Base-by-base conservation (phyloP, 2,888 invertebrate species). In the Venusia cambrica region DNA sequence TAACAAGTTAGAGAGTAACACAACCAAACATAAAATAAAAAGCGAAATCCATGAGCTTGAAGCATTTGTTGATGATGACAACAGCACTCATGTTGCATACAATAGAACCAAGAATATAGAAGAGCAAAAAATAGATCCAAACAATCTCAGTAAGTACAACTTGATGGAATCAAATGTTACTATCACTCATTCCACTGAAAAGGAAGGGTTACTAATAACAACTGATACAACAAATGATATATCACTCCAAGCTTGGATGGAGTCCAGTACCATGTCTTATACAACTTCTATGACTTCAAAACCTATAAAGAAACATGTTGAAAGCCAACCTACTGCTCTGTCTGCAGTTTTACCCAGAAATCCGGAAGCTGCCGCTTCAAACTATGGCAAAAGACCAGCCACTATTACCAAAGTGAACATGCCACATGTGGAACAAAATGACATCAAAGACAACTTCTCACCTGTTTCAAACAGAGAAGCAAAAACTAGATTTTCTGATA, bases 291-390 rank as follows among this genome's bases (percentile, higher is more conserved):
- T 70, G 2, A 73, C 73, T 32, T 54, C 72, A 18, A 78, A 73
- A 42, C 67, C 73, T 40, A 68, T 64, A 18, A 76, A 70, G 38
- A 77, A 79, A 45, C 70, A 74, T 44, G 61, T 74, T 43, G 76
- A 78, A 16, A 67, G 53, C 44, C 74, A 63, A 44, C 74, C 87
- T 22, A 84, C 88, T 56, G 89, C 92, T 9, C 66, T 92, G 8
- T 91, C 92, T 10, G 90, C 92, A 9, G 74, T 92, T 12, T 63
- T 92, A 25, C 92, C 92, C 14, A 91, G 89, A 6, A 69, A 61
- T 64, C 75, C 76, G 41, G 81, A 84, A 30, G 47, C 69, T 7
- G 47, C 60, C 28, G 63, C 60, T 45, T 69, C 68, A 16, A 76
- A 75, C 38, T 62, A 62, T 25, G 73, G 59, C 19, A 76, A 69